These are phyloP conservation scores for Zaprionus ghesquierei DNA, from an alignment of 1,140 invertebrate genomes.

Conservation along the genomic window DNA sequence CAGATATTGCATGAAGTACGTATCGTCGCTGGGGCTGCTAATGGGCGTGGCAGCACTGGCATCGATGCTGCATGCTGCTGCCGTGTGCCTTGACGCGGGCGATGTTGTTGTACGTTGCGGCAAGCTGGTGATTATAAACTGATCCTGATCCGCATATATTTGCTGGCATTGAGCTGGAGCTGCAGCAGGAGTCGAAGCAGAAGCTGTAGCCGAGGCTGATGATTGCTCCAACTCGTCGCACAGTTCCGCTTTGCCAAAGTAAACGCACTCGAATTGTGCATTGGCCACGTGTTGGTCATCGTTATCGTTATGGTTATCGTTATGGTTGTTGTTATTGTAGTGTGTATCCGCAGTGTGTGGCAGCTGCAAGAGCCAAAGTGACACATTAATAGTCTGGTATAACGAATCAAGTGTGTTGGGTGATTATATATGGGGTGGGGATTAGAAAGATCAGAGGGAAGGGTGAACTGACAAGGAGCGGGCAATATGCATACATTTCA, in stretches of 20 bases:
- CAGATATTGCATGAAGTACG: slow-evolving; percentile 42
- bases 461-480: neutral
- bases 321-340: slow-evolving; percentile 8
- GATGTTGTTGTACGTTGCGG: neutral
- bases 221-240: slow-evolving; percentile 9
- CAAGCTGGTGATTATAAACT: slow-evolving; percentile 8
- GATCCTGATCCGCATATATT: neutral
- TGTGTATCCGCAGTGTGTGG: neutral
- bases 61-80: neutral
- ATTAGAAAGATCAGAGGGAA: neutral
- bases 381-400: neutral
- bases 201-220: neutral
- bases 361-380: slow-evolving; percentile 1
- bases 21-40: slow-evolving; percentile 27
- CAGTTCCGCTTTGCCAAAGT: slow-evolving; percentile 44
- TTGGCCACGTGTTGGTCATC: neutral
- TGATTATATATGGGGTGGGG: neutral
- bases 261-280: slow-evolving; percentile 23
- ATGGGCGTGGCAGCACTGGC: neutral
- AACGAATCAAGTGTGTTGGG: neutral
- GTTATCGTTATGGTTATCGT: slow-evolving; percentile 7
- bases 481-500: no score
- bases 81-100: neutral
- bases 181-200: no score
- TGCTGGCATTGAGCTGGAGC: neutral